Conservation (phyloP, 2,797 vertebrate species). For the Rhinogobio ventralis region DNA sequence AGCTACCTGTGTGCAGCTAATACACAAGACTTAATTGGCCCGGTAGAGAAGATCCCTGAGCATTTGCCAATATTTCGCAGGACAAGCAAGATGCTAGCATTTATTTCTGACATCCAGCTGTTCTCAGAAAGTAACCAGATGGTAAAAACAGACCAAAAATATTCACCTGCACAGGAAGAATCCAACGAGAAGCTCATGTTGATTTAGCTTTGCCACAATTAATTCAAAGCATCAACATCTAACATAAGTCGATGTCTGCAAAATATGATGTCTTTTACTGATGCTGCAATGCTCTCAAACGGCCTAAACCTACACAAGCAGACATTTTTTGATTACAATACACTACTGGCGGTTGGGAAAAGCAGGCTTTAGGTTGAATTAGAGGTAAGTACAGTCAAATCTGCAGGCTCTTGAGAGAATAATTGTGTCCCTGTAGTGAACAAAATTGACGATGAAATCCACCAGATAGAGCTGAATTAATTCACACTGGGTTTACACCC, state of each 20-base stretch:
- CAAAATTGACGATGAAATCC: slow-evolving; percentile 44
- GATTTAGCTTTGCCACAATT: slow-evolving; percentile 33
- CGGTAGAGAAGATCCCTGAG: slow-evolving; percentile 37
- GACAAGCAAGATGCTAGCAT: slow-evolving; percentile 32
- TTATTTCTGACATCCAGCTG: slow-evolving; percentile 49
- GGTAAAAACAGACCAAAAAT: slow-evolving; percentile 39
- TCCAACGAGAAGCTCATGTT: background rate
- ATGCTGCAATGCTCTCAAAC: background rate
- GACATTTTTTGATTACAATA: slow-evolving; percentile 3
- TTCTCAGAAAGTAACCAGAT: slow-evolving; percentile 43
- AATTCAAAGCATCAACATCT: slow-evolving; percentile 12
- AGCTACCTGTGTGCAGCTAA: slow-evolving; percentile 53
- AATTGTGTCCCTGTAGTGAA: slow-evolving; percentile 38
- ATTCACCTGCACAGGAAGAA: slow-evolving; percentile 9
- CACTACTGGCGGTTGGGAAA: slow-evolving; percentile 19
- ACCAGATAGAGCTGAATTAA: slow-evolving; percentile 32
- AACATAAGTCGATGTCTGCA: slow-evolving; percentile 4
- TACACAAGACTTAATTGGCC: slow-evolving; percentile 55
- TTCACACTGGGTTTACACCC: slow-evolving; percentile 34
- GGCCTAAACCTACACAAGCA: background rate
- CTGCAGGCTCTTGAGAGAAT: slow-evolving; percentile 13
- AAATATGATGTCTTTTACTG: background rate
- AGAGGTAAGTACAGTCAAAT: slow-evolving; percentile 39
- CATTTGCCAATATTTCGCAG: slow-evolving; percentile 55
- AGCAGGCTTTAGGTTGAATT: slow-evolving; percentile 23